Conservation (phyloP, 2,797 vertebrate genomes). For the Xyrichtys novacula region DNA sequence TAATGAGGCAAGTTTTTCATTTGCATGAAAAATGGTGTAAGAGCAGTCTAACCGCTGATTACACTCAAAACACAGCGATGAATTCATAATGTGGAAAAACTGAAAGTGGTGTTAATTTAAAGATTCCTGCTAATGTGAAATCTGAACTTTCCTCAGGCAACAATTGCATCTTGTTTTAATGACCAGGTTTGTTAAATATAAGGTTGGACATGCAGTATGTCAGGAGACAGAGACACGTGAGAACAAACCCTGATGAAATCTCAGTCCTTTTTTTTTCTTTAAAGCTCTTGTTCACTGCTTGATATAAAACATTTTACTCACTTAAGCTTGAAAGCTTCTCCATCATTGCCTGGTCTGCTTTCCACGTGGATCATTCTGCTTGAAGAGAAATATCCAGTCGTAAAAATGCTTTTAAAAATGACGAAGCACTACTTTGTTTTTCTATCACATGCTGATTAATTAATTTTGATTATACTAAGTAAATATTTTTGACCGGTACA, state of each 20-base stretch:
- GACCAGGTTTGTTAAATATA: constrained; percentile 1
- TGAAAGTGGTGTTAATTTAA: neutral
- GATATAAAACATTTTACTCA: neutral
- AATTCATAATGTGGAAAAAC: neutral
- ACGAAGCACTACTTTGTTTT: neutral
- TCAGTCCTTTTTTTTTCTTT: neutral
- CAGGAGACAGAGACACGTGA: neutral
- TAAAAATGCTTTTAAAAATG: neutral
- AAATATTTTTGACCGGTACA: neutral
- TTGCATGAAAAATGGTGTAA: too few relatives aligned
- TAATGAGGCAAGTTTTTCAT: neutral
- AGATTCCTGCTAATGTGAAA: neutral
- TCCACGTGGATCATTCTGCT: neutral
- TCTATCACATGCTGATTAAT: neutral
- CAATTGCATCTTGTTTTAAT: neutral
- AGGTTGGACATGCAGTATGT: neutral
- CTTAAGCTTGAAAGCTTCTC: neutral
- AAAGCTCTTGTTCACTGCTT: neutral
- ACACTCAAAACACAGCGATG: neutral
- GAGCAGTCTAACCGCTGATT: neutral
- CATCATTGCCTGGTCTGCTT: neutral
- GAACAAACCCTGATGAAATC: neutral
- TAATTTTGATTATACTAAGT: neutral
- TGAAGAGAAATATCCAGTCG: neutral
- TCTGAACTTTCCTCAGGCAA: neutral